Evolutionary conservation across 2,797 vertebrate species (phyloP).

Genomic region (Natrix natrix): DNA sequence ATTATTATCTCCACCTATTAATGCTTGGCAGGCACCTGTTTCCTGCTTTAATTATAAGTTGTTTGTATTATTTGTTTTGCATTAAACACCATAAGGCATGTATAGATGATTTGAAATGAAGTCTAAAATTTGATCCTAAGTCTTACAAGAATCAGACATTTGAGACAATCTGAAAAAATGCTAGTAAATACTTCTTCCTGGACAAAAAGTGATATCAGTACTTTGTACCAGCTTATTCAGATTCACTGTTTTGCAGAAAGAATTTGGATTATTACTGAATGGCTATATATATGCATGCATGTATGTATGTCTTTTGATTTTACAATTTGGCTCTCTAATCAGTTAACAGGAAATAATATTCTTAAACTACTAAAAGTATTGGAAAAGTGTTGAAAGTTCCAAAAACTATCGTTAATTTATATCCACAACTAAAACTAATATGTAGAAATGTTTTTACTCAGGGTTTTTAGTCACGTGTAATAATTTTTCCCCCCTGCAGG

Average conservation of each 20-base stretch:
- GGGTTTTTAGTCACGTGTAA: not conserved
- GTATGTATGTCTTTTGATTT: not conserved
- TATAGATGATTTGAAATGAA: not conserved
- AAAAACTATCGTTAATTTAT: not conserved
- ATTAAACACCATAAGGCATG: not conserved
- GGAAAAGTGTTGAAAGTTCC: not conserved
- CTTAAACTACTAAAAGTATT: not conserved
- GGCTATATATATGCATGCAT: not conserved
- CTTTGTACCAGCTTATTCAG: not conserved
- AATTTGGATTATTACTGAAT: not conserved
- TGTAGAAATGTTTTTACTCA: not conserved
- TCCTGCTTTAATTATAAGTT: not conserved
- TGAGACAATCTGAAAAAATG: not conserved
- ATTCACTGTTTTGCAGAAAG: not conserved
- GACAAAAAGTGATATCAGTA: not conserved
- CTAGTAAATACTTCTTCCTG: not conserved
- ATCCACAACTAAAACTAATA: not conserved
- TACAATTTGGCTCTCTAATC: not conserved
- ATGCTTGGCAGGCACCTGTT: not conserved
- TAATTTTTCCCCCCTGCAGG: not conserved
- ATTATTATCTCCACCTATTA: not conserved
- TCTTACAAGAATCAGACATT: not conserved
- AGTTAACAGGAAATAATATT: not conserved
- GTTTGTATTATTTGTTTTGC: not conserved
- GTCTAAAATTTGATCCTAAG: not conserved